These are phyloP conservation scores for Danio choprae DNA, from an alignment of 2,797 vertebrate genomes.

Conservation along the genomic window DNA sequence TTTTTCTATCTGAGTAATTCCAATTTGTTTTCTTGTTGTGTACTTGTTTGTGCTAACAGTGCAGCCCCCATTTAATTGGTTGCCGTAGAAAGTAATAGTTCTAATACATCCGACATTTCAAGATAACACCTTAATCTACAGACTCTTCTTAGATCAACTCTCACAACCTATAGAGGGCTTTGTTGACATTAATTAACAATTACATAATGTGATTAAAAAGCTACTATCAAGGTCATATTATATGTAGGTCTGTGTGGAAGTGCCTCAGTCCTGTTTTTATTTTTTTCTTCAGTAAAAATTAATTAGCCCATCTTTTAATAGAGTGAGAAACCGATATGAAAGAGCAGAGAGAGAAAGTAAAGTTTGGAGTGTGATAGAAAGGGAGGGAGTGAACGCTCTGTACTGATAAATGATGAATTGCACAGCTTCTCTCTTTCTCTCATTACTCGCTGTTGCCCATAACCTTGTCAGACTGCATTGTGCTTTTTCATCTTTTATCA, in stretches of 20 bases:
- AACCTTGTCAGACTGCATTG: conserved; percentile 32
- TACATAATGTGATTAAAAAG: conserved; percentile 50
- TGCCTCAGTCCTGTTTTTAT: conserved; percentile 23
- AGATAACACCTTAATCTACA: conserved; percentile 13
- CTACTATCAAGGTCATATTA: conserved; percentile 45
- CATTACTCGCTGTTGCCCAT: conserved; percentile 40
- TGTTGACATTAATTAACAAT: conserved; percentile 52
- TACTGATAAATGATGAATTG: conserved; percentile 50
- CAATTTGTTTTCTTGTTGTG: not conserved
- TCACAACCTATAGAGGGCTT: conserved; percentile 11
- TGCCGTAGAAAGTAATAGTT: not conserved
- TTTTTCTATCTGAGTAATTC: not conserved
- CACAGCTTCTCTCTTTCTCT: conserved; percentile 29
- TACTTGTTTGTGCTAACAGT: not conserved
- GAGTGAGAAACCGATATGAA: conserved; percentile 21
- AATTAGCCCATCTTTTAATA: conserved; percentile 58
- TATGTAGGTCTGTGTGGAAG: conserved; percentile 37
- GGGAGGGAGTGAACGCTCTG: conserved; percentile 13
- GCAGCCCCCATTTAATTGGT: not conserved
- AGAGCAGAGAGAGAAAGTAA: not conserved
- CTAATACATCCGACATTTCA: not conserved
- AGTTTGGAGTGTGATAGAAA: conserved; percentile 18
- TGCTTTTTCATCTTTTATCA: conserved; percentile 42
- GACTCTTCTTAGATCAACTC: not conserved
- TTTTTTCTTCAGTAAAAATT: conserved; percentile 34